phyloP scores from a whole-genome alignment of 2,888 invertebrate species.

The Ganaspis brasiliensis region DNA sequence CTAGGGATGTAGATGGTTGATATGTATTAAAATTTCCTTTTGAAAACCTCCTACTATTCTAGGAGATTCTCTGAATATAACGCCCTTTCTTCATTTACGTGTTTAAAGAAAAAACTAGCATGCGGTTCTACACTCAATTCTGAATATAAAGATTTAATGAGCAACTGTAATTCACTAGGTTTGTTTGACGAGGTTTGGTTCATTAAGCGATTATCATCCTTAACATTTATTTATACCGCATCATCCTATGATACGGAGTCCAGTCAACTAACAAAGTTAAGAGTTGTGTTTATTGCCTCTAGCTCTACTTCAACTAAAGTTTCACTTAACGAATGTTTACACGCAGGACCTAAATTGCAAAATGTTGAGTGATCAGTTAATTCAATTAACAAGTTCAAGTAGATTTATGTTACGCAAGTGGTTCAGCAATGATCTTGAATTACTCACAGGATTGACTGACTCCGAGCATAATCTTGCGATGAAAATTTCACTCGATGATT shows the following conservation, averaged over 20 bases:
- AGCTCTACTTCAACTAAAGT: constrained; percentile 2
- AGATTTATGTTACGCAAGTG: constrained; percentile 40
- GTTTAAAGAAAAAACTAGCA: constrained; percentile 18
- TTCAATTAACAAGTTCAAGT: constrained; percentile 19
- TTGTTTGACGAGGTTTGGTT: background rate
- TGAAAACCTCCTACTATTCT: background rate
- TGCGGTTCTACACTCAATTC: background rate
- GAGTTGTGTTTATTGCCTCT: background rate
- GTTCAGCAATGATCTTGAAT: constrained; percentile 40
- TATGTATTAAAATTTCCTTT: constrained; percentile 29
- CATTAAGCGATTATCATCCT: background rate
- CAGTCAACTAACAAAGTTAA: background rate
- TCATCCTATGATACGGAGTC: background rate
- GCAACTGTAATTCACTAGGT: background rate
- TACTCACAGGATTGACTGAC: constrained; percentile 11
- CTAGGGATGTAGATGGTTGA: background rate
- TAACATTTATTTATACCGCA: background rate
- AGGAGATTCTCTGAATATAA: background rate
- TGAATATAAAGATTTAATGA: background rate
- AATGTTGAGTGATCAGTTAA: constrained; percentile 41
- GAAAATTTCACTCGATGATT: constrained; percentile 39
- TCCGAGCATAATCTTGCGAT: constrained; percentile 33
- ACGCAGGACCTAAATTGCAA: constrained; percentile 4
- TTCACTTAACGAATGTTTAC: constrained; percentile 21
- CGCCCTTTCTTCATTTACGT: background rate